These are phyloP conservation scores for Sepiola atlantica DNA, from an alignment of 2,888 invertebrate species.

Conservation along the genomic window DNA sequence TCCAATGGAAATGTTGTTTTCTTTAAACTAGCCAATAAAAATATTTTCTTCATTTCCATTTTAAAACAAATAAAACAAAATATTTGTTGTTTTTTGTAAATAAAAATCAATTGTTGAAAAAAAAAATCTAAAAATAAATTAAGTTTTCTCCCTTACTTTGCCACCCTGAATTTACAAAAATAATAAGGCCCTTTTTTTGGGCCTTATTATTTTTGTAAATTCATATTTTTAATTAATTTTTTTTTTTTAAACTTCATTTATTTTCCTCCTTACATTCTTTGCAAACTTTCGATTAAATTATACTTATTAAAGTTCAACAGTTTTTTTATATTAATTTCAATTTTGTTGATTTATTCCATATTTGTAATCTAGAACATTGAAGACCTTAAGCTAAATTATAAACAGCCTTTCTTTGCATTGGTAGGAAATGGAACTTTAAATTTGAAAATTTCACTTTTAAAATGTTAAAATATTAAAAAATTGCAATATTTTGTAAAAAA, in stretches of 20 bases:
- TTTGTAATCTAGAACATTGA: not conserved
- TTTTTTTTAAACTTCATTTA: not conserved
- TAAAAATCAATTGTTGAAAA: not conserved
- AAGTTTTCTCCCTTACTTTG: too few relatives aligned
- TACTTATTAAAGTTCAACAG: not conserved
- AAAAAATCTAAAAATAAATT: not conserved
- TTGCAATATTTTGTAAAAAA: not conserved
- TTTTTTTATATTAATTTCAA: not conserved
- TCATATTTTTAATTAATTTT: not conserved
- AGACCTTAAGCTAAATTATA: not conserved
- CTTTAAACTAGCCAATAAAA: too few relatives aligned
- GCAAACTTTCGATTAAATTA: not conserved
- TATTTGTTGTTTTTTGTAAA: too few relatives aligned
- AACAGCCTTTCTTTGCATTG: not conserved
- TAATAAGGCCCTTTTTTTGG: too few relatives aligned
- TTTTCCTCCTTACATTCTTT: not conserved
- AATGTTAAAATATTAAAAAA: too few relatives aligned
- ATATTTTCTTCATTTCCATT: not conserved
- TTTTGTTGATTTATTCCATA: not conserved
- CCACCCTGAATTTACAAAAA: too few relatives aligned
- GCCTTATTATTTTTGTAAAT: too few relatives aligned
- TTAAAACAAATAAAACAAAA: not conserved
- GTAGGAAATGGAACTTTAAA: not conserved
- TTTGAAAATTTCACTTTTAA: not conserved
- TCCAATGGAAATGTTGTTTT: too few relatives aligned